A percentile compares a stretch with the other conserved stretches of the same genome.
Conservation (phyloP, 2,888 invertebrate species). For the Meganola albula region DNA sequence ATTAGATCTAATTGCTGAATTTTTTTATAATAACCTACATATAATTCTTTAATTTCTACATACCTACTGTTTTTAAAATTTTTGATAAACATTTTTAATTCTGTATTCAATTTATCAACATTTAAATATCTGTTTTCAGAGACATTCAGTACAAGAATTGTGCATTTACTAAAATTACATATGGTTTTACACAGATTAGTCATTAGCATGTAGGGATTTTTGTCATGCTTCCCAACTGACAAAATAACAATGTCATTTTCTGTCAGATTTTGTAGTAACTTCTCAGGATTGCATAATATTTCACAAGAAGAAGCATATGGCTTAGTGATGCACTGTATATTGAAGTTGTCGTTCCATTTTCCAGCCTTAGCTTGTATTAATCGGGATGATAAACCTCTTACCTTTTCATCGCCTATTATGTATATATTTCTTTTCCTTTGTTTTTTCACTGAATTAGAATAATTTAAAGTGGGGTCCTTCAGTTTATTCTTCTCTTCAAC, state of each 20-base stretch:
- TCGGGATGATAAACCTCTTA: slow-evolving; percentile 1
- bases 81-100: too few relatives aligned
- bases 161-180: background rate
- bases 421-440: slow-evolving; percentile 4
- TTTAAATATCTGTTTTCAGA: too few relatives aligned
- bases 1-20: too few relatives aligned
- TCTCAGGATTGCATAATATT: slow-evolving; percentile 1
- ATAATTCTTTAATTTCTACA: too few relatives aligned
- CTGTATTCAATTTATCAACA: too few relatives aligned
- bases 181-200: slow-evolving; percentile 1
- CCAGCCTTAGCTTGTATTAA: slow-evolving; percentile 1
- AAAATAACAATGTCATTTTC: slow-evolving; percentile 1
- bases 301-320: background rate
- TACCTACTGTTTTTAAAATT: too few relatives aligned
- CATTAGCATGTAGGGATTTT: slow-evolving; percentile 2
- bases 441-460: too few relatives aligned
- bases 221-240: background rate
- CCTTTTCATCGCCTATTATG: slow-evolving; percentile 6
- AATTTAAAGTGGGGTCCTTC: background rate
- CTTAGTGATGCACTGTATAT: slow-evolving; percentile 1
- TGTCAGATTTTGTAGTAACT: background rate
- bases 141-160: slow-evolving; percentile 1
- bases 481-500: background rate
- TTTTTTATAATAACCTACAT: too few relatives aligned
- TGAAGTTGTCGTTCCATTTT: slow-evolving; percentile 3